Conservation (phyloP, 2,888 invertebrate genomes). For the Enchytraeus crypticus region DNA sequence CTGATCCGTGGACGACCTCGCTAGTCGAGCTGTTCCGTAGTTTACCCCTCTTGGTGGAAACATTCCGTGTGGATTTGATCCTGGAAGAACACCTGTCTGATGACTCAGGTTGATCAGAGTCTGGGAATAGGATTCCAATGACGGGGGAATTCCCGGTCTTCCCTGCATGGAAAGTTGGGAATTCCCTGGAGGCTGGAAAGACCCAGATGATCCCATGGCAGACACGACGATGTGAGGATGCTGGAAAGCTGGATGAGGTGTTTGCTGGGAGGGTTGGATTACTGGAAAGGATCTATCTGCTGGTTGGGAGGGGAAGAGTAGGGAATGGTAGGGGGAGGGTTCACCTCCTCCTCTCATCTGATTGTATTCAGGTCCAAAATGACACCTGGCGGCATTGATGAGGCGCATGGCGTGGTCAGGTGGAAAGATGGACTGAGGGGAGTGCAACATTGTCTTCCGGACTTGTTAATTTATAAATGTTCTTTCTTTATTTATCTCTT, state of each 20-base stretch:
- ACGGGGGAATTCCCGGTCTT: neutral
- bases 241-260: neutral
- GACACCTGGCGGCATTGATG: neutral
- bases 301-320: neutral
- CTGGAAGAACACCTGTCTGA: neutral
- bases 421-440: neutral
- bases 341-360: neutral
- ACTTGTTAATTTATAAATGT: no score
- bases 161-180: neutral
- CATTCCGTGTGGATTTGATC: neutral
- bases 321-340: neutral
- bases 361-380: neutral
- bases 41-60: neutral
- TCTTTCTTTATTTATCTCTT: no score
- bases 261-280: neutral
- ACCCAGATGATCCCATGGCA: neutral
- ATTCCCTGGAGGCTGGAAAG: neutral
- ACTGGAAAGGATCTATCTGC: neutral
- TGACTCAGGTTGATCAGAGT: conserved; percentile 5
- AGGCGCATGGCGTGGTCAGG: neutral
- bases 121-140: conserved; percentile 3
- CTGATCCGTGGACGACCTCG: neutral
- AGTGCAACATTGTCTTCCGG: neutral
- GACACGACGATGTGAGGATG: neutral
- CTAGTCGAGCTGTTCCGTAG: neutral